Percentiles rank a stretch among this genome's conserved stretches.
phyloP scores from a whole-genome alignment of 2,888 invertebrate genomes.

The Orthonevra nobilis region DNA sequence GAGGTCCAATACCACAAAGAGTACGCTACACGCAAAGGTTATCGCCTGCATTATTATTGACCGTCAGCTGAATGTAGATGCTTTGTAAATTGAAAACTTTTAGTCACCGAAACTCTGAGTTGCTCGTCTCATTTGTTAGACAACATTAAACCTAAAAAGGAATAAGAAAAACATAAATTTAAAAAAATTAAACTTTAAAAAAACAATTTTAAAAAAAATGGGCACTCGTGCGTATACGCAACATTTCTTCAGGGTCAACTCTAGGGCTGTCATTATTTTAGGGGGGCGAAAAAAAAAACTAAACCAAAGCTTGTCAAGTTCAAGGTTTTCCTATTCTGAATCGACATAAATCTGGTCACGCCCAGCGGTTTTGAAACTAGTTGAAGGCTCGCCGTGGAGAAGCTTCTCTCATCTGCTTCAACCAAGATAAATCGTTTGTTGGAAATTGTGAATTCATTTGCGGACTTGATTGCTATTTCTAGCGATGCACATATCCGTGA shows the following conservation, averaged over 20 bases:
- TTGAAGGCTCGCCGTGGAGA: constrained; percentile 16
- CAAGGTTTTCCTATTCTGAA: constrained; percentile 10
- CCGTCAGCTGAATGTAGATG: constrained; percentile 7
- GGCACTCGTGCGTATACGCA: constrained; percentile 34
- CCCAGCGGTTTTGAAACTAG: constrained; percentile 1
- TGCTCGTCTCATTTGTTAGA: constrained; percentile 14
- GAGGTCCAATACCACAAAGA: constrained; percentile 56
- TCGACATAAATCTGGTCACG: too few relatives aligned
- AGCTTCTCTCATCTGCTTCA: too few relatives aligned
- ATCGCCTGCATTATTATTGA: constrained; percentile 54
- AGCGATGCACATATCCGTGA: background rate
- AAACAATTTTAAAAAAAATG: background rate
- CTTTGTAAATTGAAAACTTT: constrained; percentile 13
- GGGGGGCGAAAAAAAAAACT: background rate
- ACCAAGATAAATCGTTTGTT: background rate
- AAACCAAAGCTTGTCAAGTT: constrained; percentile 20
- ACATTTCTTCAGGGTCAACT: constrained; percentile 36
- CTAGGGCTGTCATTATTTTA: background rate
- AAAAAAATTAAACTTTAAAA: constrained; percentile 11
- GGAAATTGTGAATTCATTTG: constrained; percentile 6
- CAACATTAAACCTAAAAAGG: constrained; percentile 4
- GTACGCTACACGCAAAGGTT: constrained; percentile 51
- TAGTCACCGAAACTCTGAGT: background rate
- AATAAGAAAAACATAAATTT: constrained; percentile 8
- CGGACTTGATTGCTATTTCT: background rate